phyloP scores from a whole-genome alignment of 2,113 vertebrate genomes.

The Neodon shergylaensis region DNA sequence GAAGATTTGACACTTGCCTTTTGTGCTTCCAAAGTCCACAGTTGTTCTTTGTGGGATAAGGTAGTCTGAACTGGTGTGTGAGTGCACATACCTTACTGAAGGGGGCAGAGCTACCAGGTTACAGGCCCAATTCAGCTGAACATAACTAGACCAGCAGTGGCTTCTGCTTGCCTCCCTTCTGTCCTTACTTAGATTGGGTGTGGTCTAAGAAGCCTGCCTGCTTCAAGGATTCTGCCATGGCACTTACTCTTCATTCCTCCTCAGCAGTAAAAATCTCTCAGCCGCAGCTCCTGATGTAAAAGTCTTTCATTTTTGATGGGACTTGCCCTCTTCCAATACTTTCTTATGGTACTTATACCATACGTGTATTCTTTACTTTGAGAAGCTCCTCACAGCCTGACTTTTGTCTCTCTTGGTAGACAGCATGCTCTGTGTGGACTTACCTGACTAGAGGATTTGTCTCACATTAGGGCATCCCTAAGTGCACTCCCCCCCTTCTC shows the following conservation, averaged over 20 bases:
- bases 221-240: rapidly evolving
- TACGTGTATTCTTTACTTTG: background rate
- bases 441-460: background rate
- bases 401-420: no score
- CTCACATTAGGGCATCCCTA: background rate
- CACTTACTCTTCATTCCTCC: no score
- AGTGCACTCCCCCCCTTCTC: no score
- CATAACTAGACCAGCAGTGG: no score
- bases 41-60: background rate
- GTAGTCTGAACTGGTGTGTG: background rate
- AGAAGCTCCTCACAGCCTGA: background rate
- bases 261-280: background rate
- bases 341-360: background rate
- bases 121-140: background rate
- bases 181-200: rapidly evolving
- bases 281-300: background rate
- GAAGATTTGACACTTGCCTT: background rate
- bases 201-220: background rate
- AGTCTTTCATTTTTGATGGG: background rate
- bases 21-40: background rate
- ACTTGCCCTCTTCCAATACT: background rate
- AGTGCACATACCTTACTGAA: no score
- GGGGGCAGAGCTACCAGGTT: background rate
- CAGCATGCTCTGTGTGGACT: background rate
- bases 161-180: background rate